phyloP scores from a whole-genome alignment of 23 tunicate genomes.

The Ciona savignyi region DNA sequence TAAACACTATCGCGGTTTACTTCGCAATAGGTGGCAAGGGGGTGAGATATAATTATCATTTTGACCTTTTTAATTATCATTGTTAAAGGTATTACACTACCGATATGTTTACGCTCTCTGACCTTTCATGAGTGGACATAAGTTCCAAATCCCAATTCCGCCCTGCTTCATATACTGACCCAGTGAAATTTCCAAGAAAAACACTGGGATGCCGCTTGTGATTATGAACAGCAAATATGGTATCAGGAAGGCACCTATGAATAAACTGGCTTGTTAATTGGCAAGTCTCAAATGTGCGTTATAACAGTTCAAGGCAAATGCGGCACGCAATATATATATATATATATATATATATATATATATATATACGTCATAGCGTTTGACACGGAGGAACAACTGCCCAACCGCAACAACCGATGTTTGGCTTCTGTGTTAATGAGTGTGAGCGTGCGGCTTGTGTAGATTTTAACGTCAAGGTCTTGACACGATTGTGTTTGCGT shows the following conservation, averaged over 20 bases:
- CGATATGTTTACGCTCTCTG: neutral
- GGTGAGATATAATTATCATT: no score
- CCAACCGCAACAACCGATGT: no score
- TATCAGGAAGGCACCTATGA: slow-evolving; percentile 77
- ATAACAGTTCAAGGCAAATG: neutral
- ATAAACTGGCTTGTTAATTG: no score
- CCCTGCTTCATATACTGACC: slow-evolving; percentile 99
- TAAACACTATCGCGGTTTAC: no score
- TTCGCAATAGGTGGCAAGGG: no score
- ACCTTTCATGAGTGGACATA: slow-evolving; percentile 96
- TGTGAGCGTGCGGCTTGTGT: no score
- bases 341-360: no score
- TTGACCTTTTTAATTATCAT: neutral
- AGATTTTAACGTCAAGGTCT: no score
- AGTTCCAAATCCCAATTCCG: slow-evolving; percentile 85
- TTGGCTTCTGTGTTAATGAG: neutral
- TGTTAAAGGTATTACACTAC: neutral
- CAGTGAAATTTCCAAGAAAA: slow-evolving; percentile 81
- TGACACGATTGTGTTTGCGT: no score
- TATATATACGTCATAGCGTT: no score
- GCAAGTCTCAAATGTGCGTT: neutral
- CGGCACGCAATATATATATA: neutral
- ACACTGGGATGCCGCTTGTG: slow-evolving; percentile 79
- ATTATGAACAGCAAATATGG: slow-evolving; percentile 80
- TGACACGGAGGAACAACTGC: no score